A percentile compares a stretch with the other conserved stretches of the same genome.
Evolutionary conservation across 2,797 vertebrate genomes (phyloP).

Genomic region (Phoxinus dragarum): DNA sequence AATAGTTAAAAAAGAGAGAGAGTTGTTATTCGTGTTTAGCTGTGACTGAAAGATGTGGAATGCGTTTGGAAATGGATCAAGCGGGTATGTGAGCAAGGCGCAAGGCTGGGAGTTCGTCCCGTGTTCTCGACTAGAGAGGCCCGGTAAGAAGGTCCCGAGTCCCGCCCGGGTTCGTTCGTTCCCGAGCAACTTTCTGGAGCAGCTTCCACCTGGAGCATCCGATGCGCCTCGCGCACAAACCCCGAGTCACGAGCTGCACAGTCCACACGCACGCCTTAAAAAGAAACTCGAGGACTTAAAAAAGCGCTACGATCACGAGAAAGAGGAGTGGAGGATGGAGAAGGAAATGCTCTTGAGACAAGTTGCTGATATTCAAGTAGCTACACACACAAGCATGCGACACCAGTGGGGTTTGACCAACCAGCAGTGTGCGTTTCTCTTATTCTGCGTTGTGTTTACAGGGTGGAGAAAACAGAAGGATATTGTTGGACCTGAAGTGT

Average conservation of each 20-base stretch:
- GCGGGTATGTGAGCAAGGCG: slow-evolving; percentile 60
- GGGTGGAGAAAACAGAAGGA: slow-evolving; percentile 80
- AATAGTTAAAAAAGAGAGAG: slow-evolving; percentile 16
- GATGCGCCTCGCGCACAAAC: slow-evolving; percentile 68
- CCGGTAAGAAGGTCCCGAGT: slow-evolving; percentile 67
- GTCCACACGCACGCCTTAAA: slow-evolving; percentile 72
- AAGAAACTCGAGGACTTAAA: slow-evolving; percentile 78
- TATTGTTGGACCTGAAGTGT: slow-evolving; percentile 77
- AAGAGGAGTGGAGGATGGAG: slow-evolving; percentile 78
- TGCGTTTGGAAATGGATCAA: slow-evolving; percentile 72
- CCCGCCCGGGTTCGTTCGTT: slow-evolving; percentile 72
- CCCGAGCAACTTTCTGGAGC: slow-evolving; percentile 71
- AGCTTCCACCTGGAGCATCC: slow-evolving; percentile 52
- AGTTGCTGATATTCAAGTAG: slow-evolving; percentile 81
- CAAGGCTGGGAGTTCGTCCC: slow-evolving; percentile 77
- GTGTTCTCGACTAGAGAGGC: slow-evolving; percentile 65
- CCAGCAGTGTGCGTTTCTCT: neutral
- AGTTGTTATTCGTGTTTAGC: slow-evolving; percentile 46
- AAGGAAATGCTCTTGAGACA: slow-evolving; percentile 81
- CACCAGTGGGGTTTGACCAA: neutral
- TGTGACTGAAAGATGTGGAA: slow-evolving; percentile 70
- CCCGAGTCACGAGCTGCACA: slow-evolving; percentile 60
- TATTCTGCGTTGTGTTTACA: slow-evolving; percentile 58
- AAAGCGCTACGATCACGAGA: slow-evolving; percentile 75
- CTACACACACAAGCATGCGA: slow-evolving; percentile 41